Base-by-base conservation (phyloP, 2,888 invertebrate species). In the Perizoma flavofasciatum region DNA sequence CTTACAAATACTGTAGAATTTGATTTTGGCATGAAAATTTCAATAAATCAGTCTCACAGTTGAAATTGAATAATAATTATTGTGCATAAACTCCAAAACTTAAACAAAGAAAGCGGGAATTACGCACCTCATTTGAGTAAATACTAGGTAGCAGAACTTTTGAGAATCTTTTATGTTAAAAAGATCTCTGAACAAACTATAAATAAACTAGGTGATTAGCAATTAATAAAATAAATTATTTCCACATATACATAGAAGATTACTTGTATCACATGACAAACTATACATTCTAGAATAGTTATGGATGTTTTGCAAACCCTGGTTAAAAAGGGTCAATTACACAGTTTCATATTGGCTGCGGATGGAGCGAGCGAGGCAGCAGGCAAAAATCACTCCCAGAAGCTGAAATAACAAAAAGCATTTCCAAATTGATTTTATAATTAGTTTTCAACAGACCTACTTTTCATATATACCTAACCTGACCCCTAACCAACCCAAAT, bases 321-420 rank as follows among this genome's bases (percentile, higher is more conserved):
- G 22, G 7, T 22, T 22, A 44, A 34, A 6, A 47, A 40, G 46
- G 46, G 44, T 50, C 35, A 66, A 22, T 94, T 95, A 96, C 77
- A 96, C 96, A 49, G 96, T 96, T 90, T 98, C 97, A 89, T 98
- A 98, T 85, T 97, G 97, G 86, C 96, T 96, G 82, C 97, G 96
- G 83, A 99, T 97, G 72, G 97, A 97, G 78, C 97, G 95, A 70
- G 97, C 98, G 86, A 99, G 93, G 83, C 97, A 97, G 93, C 98
- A 98, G 37, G 98, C 97, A 85, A 98, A 98, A 66, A 97, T 92
- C 56, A 98, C 96, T 50, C 98, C 98, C 75, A 98, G 93, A 51
- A 98, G 92, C 97, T 97, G 93, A 67, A 95, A 89, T 55, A 64
- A 47, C 54, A 54, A 48, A 54, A 48, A 56, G 44, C 37, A 10